These are phyloP conservation scores for Cyphomyrus discorhynchus DNA, from an alignment of 2,113 vertebrate species.

Conservation along the genomic window DNA sequence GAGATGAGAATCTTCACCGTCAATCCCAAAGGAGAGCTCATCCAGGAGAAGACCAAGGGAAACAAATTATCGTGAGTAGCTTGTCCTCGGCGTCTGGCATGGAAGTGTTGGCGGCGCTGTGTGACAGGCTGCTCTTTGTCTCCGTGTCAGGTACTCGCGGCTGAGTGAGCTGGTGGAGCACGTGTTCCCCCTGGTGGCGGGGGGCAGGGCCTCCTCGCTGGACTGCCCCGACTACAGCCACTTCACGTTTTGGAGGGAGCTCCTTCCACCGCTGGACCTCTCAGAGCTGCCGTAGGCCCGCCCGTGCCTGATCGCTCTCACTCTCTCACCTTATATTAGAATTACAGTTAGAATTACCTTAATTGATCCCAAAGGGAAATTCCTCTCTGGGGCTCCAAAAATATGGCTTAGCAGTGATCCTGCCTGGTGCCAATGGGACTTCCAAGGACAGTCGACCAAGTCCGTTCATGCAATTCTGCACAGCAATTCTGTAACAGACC, in stretches of 20 bases:
- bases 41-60: constrained; percentile 72
- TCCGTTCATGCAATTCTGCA: not conserved
- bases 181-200: constrained; percentile 70
- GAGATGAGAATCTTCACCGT: constrained; percentile 80
- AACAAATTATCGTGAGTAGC: constrained; percentile 80
- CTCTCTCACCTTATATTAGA: not conserved
- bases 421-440: not conserved
- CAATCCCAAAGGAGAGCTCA: constrained; percentile 85
- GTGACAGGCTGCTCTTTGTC: constrained; percentile 1
- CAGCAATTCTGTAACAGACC: not conserved
- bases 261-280: constrained; percentile 56
- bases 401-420: not conserved
- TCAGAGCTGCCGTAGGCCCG: constrained; percentile 37
- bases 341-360: not conserved
- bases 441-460: not conserved
- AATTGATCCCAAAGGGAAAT: not conserved
- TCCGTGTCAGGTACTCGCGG: constrained; percentile 64
- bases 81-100: not conserved
- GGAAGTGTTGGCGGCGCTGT: not conserved
- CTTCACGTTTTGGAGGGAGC: constrained; percentile 70
- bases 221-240: constrained; percentile 72
- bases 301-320: not conserved
- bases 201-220: constrained; percentile 44
- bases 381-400: not conserved
- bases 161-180: constrained; percentile 79